Percentiles rank a stretch among this genome's conserved stretches.
These are phyloP conservation scores for Peucedramus taeniatus DNA, from an alignment of 2,113 vertebrate genomes.

Conservation along the genomic window DNA sequence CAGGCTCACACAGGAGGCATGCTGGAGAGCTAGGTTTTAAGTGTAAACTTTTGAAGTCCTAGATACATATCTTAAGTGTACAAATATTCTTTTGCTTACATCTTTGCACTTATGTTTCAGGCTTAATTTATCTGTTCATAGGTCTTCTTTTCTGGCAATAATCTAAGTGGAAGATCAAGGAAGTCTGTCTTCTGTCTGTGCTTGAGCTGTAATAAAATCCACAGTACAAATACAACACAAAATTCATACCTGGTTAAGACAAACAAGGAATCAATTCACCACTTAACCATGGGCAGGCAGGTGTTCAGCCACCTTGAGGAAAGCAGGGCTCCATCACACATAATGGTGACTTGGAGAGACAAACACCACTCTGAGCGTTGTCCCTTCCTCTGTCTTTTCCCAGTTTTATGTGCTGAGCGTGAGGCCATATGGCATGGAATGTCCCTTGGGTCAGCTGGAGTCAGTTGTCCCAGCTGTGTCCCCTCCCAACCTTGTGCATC, in stretches of 20 bases:
- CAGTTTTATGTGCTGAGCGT: neutral
- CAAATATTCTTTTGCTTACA: neutral
- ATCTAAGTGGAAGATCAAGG: neutral
- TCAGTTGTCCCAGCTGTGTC: neutral
- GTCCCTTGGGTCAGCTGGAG: neutral
- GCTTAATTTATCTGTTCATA: neutral
- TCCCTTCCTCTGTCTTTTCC: neutral
- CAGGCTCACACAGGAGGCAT: neutral
- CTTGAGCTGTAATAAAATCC: neutral
- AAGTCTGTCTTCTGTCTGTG: neutral
- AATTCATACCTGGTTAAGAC: neutral
- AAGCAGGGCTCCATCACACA: fast-evolving
- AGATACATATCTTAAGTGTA: neutral
- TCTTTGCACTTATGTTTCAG: neutral
- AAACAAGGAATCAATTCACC: neutral
- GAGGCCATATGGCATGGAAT: neutral
- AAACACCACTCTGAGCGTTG: fast-evolving
- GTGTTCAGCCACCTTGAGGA: neutral
- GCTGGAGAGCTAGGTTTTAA: neutral
- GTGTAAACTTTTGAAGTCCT: neutral
- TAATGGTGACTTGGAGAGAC: neutral
- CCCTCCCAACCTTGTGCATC: neutral
- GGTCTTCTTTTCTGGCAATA: neutral
- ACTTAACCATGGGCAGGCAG: fast-evolving
- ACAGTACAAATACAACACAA: neutral